Evolutionary conservation across 2,797 vertebrate species (phyloP), one percentile per base, ranked within the genome.

Genomic region (Gymnothorax javanicus): DNA sequence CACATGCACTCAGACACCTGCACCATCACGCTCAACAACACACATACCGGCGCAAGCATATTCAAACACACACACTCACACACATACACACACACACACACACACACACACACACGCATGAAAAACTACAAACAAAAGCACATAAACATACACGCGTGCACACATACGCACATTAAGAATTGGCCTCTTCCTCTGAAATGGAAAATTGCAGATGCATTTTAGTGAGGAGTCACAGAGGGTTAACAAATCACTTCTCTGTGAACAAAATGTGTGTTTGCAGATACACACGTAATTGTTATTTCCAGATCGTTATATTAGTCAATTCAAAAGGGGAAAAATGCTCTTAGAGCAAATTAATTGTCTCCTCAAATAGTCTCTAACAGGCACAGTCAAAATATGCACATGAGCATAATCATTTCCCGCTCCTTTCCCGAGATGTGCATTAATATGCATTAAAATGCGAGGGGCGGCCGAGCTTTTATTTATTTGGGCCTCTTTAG

Each of bases 381-480:
- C 57, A 77, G 64, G 82, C 56, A 13, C 7, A 71, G 50, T 71
- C 15, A 56, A 73, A 83, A 50, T 77, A 75, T 77, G 8, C 43
- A 12, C 4, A 15, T 15, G 11, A 58, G 20, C 69, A 33, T 86
- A 69, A 89, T 87, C 89, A 89, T 91, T 92, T 90, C 88, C 75
- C 86, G 87, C 58, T 87, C 58, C 86, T 90, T 84, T 84, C 27
- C 86, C 13, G 77, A 85, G 88, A 69, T 85, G 43, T 92, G 91
- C 92, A 94, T 94, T 95, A 93, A 94, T 94, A 43, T 92, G 91
- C 93, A 94, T 94, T 93, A 94, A 93, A 93, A 89, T 89, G 89
- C 88, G 84, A 88, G 90, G 86, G 91, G 93, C 93, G 93, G 91
- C 91, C 93, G 94, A 93, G 92, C 91, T 90, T 90, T 89, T 89